Conservation (phyloP, 2,888 invertebrate genomes). For the Mermis nigrescens region DNA sequence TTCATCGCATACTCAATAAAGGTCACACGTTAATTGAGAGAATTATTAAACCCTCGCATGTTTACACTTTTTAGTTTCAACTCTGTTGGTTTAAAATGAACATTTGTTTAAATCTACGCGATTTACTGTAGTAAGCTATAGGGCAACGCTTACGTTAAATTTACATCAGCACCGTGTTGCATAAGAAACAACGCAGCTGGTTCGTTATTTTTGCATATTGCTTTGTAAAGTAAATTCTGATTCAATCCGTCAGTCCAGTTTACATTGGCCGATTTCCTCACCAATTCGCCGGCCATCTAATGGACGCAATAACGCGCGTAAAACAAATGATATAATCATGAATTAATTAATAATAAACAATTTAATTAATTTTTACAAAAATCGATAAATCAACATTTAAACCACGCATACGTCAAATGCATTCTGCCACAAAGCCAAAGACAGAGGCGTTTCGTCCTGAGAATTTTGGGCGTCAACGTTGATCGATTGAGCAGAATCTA, state of each 20-base stretch:
- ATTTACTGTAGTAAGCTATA: background rate
- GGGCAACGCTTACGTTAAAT: constrained; percentile 41
- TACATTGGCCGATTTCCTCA: constrained; percentile 18
- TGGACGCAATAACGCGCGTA: background rate
- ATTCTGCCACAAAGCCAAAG: background rate
- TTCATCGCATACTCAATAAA: no score
- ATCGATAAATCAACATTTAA: background rate
- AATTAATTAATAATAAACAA: background rate
- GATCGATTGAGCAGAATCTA: no score
- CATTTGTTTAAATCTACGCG: no score
- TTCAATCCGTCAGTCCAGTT: constrained; percentile 14
- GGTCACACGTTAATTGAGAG: no score
- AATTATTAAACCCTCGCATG: no score
- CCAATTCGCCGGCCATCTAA: constrained; percentile 17
- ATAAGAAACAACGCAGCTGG: constrained; percentile 63
- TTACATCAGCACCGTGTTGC: constrained; percentile 69
- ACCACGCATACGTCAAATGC: constrained; percentile 2
- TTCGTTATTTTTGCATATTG: background rate
- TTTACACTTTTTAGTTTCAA: no score
- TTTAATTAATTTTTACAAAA: no score
- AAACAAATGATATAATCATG: background rate
- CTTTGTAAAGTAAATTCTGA: constrained; percentile 15
- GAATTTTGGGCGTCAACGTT: background rate
- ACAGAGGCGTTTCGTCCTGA: background rate
- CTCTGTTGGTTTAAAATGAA: no score